Conservation (phyloP, 2,888 invertebrate genomes). For the Acrobasis repandana region DNA sequence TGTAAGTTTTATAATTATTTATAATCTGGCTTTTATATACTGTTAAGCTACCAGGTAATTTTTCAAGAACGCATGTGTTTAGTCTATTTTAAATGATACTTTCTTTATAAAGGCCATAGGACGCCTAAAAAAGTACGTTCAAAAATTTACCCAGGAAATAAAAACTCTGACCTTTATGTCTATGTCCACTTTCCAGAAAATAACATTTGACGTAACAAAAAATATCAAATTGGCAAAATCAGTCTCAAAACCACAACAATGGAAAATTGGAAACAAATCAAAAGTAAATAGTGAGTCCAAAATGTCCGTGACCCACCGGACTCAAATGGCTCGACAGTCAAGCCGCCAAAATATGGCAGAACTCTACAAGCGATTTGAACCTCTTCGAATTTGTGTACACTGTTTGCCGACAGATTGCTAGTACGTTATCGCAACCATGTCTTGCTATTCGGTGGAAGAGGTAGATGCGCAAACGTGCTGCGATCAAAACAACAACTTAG, state of each 20-base stretch:
- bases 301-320: neutral
- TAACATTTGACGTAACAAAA: neutral
- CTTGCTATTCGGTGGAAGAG: neutral
- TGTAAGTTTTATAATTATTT: too few species aligned
- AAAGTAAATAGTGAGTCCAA: neutral
- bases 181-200: too few species aligned
- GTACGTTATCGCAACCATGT: neutral
- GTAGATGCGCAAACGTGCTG: neutral
- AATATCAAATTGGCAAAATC: slow-evolving; percentile 6
- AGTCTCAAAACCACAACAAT: slow-evolving; percentile 20
- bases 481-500: too few species aligned
- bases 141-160: too few species aligned
- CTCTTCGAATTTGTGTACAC: neutral
- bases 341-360: neutral
- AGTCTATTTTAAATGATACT: too few species aligned
- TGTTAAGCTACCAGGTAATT: too few species aligned
- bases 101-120: too few species aligned
- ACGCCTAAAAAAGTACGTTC: too few species aligned
- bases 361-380: neutral
- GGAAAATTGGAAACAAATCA: neutral
- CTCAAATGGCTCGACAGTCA: neutral
- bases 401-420: neutral
- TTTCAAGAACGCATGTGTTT: too few species aligned
- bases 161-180: too few species aligned
- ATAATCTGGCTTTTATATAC: too few species aligned